Conservation (phyloP, 53 echinoderm and acorn worm species). For the Zoroaster sp. region DNA sequence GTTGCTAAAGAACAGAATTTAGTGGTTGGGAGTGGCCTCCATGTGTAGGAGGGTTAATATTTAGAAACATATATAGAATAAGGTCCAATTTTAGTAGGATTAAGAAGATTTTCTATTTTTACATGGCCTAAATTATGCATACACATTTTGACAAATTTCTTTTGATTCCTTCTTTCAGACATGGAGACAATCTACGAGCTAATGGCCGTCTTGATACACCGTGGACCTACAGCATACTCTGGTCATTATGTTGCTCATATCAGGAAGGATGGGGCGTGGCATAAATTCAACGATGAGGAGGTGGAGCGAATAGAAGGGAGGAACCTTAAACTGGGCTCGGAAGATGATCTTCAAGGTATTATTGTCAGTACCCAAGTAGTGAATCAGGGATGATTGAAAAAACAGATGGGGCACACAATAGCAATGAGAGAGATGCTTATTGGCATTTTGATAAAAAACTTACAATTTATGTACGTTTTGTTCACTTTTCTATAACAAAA, state of each 20-base stretch:
- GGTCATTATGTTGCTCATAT: slow-evolving; percentile 98
- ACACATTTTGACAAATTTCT: too few species aligned
- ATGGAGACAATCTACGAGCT: slow-evolving; percentile 74
- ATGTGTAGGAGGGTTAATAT: background rate
- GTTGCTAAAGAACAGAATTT: too few species aligned
- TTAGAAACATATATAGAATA: background rate
- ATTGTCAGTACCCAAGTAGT: too few species aligned
- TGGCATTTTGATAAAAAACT: too few species aligned
- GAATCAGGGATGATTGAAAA: too few species aligned
- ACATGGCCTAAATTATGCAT: too few species aligned
- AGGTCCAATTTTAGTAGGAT: background rate
- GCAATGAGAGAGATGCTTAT: too few species aligned
- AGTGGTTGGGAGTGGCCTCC: too few species aligned
- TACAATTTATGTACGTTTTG: too few species aligned
- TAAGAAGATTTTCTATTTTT: too few species aligned
- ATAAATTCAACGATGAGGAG: slow-evolving; percentile 98
- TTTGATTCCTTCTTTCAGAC: slow-evolving; percentile 36
- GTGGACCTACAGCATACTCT: slow-evolving; percentile 97
- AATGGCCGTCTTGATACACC: slow-evolving; percentile 89
- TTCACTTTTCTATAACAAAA: too few species aligned
- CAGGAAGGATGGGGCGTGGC: slow-evolving; percentile 87
- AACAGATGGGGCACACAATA: too few species aligned
- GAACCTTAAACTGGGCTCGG: slow-evolving; percentile 89
- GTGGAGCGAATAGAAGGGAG: slow-evolving; percentile 93
- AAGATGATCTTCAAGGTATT: slow-evolving; percentile 87